phyloP scores from a whole-genome alignment of 2,888 invertebrate genomes.

The Perdita meconis region DNA sequence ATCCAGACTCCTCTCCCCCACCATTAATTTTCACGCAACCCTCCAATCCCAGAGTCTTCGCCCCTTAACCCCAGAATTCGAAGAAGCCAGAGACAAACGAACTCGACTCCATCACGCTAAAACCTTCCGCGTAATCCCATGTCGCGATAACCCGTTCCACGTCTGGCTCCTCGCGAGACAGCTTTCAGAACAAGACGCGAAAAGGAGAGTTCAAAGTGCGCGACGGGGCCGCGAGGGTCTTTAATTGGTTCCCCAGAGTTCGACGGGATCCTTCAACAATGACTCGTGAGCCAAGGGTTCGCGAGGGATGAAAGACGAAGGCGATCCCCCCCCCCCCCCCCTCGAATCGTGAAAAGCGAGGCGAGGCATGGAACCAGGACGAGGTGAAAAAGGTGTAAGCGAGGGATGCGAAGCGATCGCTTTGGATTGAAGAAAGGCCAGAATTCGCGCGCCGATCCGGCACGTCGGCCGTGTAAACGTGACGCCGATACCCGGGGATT shows the following conservation, averaged over 20 bases:
- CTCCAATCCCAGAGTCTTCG: too few species aligned
- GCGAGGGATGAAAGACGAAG: not conserved
- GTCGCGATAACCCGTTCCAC: not conserved
- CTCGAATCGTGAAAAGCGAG: slow-evolving; percentile 3
- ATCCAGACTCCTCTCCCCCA: too few species aligned
- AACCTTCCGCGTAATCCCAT: slow-evolving; percentile 1
- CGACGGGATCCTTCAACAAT: slow-evolving; percentile 11
- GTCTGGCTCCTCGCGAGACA: slow-evolving; percentile 7
- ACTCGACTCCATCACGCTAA: not conserved
- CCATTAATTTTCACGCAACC: too few species aligned
- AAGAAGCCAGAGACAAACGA: not conserved
- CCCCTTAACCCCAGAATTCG: too few species aligned
- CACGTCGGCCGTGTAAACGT: slow-evolving; percentile 34
- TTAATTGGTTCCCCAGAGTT: slow-evolving; percentile 30
- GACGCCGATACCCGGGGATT: slow-evolving; percentile 35
- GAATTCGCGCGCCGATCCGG: slow-evolving; percentile 27
- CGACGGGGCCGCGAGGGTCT: not conserved
- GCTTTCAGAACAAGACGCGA: not conserved
- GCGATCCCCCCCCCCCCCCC: not conserved
- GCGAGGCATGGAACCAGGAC: not conserved
- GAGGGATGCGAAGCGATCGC: slow-evolving; percentile 62
- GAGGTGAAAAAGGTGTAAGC: slow-evolving; percentile 28
- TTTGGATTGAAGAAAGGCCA: slow-evolving; percentile 28
- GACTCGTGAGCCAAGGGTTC: not conserved
- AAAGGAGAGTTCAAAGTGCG: slow-evolving; percentile 3